A percentile compares a stretch with the other conserved stretches of the same genome.
Conservation (phyloP, 2,797 vertebrate species). For the Fistularia tabacaria region DNA sequence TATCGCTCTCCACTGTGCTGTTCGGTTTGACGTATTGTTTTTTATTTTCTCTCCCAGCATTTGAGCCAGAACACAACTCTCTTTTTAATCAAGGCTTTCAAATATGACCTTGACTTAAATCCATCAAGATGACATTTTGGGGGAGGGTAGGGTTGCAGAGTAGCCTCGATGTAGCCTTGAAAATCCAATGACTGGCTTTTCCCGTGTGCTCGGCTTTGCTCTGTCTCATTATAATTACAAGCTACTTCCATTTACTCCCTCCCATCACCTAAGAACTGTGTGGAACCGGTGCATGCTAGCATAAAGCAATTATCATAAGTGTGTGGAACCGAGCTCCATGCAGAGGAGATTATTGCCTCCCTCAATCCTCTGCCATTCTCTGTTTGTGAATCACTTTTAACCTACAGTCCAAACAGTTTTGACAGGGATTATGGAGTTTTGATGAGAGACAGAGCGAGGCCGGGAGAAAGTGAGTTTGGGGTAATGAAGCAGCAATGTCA, state of each 20-base stretch:
- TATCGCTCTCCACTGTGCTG: no score
- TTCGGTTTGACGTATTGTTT: no score
- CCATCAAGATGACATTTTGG: constrained; percentile 70
- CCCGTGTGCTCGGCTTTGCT: constrained; percentile 16
- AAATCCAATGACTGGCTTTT: constrained; percentile 44
- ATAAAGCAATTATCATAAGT: constrained; percentile 63
- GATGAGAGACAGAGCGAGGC: constrained; percentile 60
- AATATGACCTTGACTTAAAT: constrained; percentile 76
- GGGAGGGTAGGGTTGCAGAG: constrained; percentile 39
- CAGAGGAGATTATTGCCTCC: constrained; percentile 49
- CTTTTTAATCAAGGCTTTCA: constrained; percentile 71
- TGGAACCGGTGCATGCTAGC: constrained; percentile 36
- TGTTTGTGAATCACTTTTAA: constrained; percentile 66
- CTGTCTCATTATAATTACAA: constrained; percentile 61
- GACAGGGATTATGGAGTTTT: constrained; percentile 70
- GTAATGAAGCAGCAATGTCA: constrained; percentile 72
- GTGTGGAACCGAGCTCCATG: constrained; percentile 44
- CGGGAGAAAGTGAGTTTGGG: constrained; percentile 61
- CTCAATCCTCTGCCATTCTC: constrained; percentile 6
- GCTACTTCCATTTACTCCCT: constrained; percentile 57
- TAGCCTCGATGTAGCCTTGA: constrained; percentile 12
- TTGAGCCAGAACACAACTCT: constrained; percentile 62
- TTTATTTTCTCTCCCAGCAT: constrained; percentile 30
- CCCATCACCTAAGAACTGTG: constrained; percentile 43
- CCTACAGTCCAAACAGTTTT: constrained; percentile 64